Conservation (phyloP, 2,113 vertebrate species). For the Psettodes erumei region DNA sequence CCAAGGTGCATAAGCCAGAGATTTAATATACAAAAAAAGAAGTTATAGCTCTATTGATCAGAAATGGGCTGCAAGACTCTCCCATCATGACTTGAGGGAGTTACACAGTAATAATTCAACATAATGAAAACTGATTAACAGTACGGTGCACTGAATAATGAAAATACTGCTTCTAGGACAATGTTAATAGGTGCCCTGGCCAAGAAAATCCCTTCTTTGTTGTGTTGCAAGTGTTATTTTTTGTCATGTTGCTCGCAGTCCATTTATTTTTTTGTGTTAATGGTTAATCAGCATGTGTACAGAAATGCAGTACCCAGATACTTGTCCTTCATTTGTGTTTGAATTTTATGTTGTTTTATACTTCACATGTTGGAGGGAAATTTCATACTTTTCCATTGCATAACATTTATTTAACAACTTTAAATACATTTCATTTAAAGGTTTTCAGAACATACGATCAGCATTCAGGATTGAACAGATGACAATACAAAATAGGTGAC, state of each 20-base stretch:
- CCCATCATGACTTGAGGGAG: neutral
- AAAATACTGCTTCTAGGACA: neutral
- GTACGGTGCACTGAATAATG: neutral
- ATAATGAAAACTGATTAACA: neutral
- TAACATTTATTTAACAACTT: neutral
- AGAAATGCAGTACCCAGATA: neutral
- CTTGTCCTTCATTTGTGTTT: neutral
- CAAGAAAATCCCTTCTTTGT: slow-evolving; percentile 18
- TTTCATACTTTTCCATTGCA: neutral
- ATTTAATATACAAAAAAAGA: neutral
- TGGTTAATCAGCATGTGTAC: neutral
- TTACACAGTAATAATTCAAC: neutral
- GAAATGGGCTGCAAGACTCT: neutral
- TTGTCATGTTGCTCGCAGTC: neutral
- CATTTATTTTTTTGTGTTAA: neutral
- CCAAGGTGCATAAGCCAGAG: too few species aligned
- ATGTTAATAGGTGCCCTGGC: neutral
- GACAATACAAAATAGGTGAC: neutral
- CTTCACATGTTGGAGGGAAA: neutral
- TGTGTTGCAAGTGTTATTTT: neutral
- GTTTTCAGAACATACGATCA: neutral
- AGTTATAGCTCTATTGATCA: neutral
- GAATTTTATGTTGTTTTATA: neutral
- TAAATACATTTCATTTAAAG: too few species aligned
- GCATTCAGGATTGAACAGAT: neutral